phyloP scores from a whole-genome alignment of 2,888 invertebrate genomes.

The Lutraria lutraria region DNA sequence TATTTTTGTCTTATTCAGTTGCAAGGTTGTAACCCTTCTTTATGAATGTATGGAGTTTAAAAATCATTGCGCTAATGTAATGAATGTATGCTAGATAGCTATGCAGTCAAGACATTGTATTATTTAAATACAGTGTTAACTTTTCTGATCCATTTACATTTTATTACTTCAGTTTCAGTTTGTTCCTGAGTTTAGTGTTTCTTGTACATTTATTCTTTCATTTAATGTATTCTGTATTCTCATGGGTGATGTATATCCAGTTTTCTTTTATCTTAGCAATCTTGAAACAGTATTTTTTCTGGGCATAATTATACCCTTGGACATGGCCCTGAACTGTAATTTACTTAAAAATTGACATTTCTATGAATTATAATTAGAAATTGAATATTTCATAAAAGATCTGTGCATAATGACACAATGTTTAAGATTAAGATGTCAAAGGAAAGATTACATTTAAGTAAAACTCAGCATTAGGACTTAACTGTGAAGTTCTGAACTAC shows the following conservation, averaged over 20 bases:
- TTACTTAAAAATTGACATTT: too few species aligned
- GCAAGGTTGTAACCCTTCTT: background rate
- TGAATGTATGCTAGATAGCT: conserved; percentile 39
- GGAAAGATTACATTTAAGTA: too few species aligned
- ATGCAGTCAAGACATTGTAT: conserved; percentile 41
- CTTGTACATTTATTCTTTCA: background rate
- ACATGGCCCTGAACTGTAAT: too few species aligned
- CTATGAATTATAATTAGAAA: too few species aligned
- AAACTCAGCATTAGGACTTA: too few species aligned
- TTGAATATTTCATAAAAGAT: too few species aligned
- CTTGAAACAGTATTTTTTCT: too few species aligned
- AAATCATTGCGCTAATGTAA: background rate
- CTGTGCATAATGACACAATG: too few species aligned
- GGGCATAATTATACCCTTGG: too few species aligned
- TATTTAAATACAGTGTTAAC: background rate
- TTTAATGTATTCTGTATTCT: background rate
- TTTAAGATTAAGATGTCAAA: too few species aligned
- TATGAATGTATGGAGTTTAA: background rate
- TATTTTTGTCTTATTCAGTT: background rate
- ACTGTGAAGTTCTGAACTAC: too few species aligned
- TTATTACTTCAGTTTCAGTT: background rate
- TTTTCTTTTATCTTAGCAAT: too few species aligned
- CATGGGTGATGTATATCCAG: background rate
- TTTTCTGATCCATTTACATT: background rate
- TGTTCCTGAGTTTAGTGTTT: conserved; percentile 5